phyloP scores from a whole-genome alignment of 2,888 invertebrate species.

The Caenorhabditis doughertyi region DNA sequence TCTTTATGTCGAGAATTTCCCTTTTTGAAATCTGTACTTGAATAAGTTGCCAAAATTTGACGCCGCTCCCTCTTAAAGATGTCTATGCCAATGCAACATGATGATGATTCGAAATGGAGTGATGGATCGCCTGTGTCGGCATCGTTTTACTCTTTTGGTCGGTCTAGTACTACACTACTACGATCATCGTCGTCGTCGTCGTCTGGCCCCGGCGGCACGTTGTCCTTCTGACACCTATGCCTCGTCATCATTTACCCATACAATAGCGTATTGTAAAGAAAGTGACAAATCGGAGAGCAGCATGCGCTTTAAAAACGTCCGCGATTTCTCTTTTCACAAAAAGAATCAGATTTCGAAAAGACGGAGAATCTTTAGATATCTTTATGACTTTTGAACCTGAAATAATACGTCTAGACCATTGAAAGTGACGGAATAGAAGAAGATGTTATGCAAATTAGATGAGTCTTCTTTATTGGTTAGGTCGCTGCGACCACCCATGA shows the following conservation, averaged over 20 bases:
- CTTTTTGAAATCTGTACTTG: background rate
- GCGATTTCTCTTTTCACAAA: too few relatives aligned
- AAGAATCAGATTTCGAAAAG: background rate
- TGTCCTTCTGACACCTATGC: constrained; percentile 37
- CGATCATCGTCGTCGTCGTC: constrained; percentile 22
- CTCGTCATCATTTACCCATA: constrained; percentile 21
- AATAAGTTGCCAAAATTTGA: background rate
- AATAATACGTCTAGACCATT: constrained; percentile 6
- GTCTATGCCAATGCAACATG: constrained; percentile 4
- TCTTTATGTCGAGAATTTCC: background rate
- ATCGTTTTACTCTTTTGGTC: background rate
- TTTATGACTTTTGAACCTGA: constrained; percentile 44
- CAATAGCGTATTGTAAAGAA: constrained; percentile 41
- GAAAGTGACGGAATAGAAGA: background rate
- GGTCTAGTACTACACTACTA: background rate
- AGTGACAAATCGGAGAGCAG: constrained; percentile 10
- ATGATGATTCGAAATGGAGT: constrained; percentile 41
- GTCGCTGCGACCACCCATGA: constrained; percentile 37
- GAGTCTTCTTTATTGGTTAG: constrained; percentile 23
- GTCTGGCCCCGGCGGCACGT: constrained; percentile 3
- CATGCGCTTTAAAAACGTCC: constrained; percentile 22
- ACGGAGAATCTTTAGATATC: constrained; percentile 21
- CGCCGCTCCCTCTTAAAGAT: background rate
- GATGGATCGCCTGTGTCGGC: constrained; percentile 45
- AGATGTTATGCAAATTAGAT: constrained; percentile 41